Percentiles rank a stretch among this genome's conserved stretches.
Evolutionary conservation across 2,797 vertebrate genomes (phyloP).

Genomic region (Brotula barbata): DNA sequence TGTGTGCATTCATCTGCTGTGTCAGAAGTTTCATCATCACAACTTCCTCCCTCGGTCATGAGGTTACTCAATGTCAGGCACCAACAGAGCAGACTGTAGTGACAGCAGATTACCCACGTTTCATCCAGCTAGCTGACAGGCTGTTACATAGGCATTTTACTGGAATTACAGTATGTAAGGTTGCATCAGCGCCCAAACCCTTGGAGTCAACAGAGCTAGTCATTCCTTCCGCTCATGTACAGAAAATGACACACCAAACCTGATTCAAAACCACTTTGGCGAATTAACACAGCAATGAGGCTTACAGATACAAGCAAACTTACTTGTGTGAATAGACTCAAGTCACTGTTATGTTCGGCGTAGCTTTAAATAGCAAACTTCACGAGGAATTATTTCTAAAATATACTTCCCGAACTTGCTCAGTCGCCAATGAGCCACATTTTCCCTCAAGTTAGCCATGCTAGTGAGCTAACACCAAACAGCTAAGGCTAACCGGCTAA

Average conservation of each 20-base stretch:
- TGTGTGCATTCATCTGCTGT: too few relatives aligned
- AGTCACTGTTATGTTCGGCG: constrained; percentile 12
- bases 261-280: neutral
- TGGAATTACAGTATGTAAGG: neutral
- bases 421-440: constrained; percentile 13
- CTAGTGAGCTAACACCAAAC: constrained; percentile 40
- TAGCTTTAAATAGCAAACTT: accelerated
- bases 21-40: neutral
- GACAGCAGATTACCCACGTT: neutral
- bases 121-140: neutral
- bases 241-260: constrained; percentile 17
- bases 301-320: accelerated
- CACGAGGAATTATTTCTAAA: neutral
- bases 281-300: accelerated
- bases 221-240: neutral
- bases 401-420: neutral
- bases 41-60: neutral
- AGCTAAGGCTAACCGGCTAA: constrained; percentile 63
- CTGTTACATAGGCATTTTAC: neutral
- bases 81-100: too few relatives aligned
- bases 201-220: neutral
- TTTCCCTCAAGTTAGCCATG: constrained; percentile 14
- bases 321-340: accelerated
- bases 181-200: neutral
- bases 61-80: neutral